Conservation (phyloP, 2,113 vertebrate species). For the Myocastor coypus region DNA sequence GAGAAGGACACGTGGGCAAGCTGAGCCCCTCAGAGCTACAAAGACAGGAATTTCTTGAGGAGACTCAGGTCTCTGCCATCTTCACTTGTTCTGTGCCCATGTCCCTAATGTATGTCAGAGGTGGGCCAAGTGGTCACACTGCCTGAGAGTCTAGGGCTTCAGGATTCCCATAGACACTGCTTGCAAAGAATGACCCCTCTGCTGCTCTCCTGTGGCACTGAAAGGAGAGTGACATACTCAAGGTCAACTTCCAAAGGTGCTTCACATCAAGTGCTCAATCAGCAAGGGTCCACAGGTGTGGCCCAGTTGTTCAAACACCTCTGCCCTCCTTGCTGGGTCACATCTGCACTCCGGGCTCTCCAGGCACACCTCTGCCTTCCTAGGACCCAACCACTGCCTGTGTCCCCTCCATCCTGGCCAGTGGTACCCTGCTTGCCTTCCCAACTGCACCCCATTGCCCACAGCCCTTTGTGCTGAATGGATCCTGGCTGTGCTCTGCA, state of each 20-base stretch:
- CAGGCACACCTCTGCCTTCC: neutral
- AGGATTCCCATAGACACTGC: neutral
- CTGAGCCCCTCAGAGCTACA: neutral
- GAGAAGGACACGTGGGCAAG: neutral
- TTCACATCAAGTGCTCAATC: neutral
- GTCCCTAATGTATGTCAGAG: neutral
- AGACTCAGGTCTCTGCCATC: neutral
- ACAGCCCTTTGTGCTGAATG: fast-evolving
- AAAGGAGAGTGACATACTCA: neutral
- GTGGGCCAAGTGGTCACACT: fast-evolving
- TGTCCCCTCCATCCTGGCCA: neutral
- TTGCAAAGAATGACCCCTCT: neutral
- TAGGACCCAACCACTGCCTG: fast-evolving
- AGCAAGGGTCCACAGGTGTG: neutral
- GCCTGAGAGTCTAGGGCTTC: neutral
- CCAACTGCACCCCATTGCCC: too few relatives aligned
- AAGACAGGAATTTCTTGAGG: neutral
- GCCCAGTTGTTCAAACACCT: neutral
- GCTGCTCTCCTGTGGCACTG: neutral
- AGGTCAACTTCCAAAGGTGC: neutral
- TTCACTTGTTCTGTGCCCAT: neutral
- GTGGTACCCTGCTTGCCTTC: neutral
- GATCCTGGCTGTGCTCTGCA: neutral
- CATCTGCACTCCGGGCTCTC: too few relatives aligned
- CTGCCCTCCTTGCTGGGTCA: neutral